Base-by-base conservation (phyloP, 1,140 invertebrate species). In the Drosophila kurseongensis region DNA sequence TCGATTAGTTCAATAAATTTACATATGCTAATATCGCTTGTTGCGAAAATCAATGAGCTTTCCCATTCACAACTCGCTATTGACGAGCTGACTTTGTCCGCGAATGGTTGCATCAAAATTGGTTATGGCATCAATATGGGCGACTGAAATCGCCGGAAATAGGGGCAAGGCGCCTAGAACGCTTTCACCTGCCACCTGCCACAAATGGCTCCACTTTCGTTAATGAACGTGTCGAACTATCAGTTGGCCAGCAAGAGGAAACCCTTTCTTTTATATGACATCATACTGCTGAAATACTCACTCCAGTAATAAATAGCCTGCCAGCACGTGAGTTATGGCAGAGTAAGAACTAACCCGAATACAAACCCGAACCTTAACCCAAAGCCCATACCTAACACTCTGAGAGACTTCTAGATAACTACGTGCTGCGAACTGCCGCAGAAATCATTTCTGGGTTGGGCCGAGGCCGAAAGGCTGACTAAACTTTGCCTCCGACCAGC, bases 241-340 rank as follows among this genome's bases (percentile, higher is more conserved):
- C 50, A 83, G 58, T 42, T 61, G 35, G 48, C 45, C 72, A 63
- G 59, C 38, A 36, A 23, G 47, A 29, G 63, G 23, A 54, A 55
- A 14, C 36, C 66, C 55, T 71, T 67, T 59, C 42, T 56, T 66
- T 77, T 56, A 56, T 66, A 88, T 88, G 84, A 88, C 80, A 88
- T 88, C 83, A 88, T 86, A 80, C 18, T n/a, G 62, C 61, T 42
- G 27, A 73, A 80, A 71, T 71, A 72, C 41, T 14, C 36, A 44
- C 38, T 41, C 23, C 50, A 41, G 54, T 54, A 78, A 59, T 48
- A 63, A 66, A 72, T 79, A 55, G 82, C 59, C 66, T 61, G 62
- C 69, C 62, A 77, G 81, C 84, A 89, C 83, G 84, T 88, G 79
- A 86, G 75, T 88, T 89, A 89, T 83, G 76, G 51, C 57, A n/a